A percentile compares a stretch with the other conserved stretches of the same genome.
Conservation (phyloP, 2,888 invertebrate genomes). For the Leptinotarsa rubiginosa region DNA sequence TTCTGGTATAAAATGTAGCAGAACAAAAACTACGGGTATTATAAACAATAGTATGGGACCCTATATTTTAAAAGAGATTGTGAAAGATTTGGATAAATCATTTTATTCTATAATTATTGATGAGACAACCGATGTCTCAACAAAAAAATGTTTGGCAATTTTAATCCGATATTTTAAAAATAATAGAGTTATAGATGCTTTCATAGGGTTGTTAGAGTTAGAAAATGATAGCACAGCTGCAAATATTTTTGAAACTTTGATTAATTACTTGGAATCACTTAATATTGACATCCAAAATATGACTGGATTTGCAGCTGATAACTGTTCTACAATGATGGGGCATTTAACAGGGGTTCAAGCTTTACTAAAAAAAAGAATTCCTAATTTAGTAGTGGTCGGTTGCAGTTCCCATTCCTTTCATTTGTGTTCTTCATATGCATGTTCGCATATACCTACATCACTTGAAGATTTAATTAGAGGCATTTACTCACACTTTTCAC, state of each 20-base stretch:
- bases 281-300: constrained; percentile 35
- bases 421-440: constrained; percentile 35
- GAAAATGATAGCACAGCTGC: too few species aligned
- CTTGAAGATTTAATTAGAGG: constrained; percentile 34
- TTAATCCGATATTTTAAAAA: constrained; percentile 37
- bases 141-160: constrained; percentile 40
- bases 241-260: too few species aligned
- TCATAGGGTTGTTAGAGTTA: constrained; percentile 7
- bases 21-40: too few species aligned
- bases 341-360: constrained; percentile 41
- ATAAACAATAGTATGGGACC: too few species aligned
- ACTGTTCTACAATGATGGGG: constrained; percentile 41
- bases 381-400: constrained; percentile 33
- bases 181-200: constrained; percentile 29
- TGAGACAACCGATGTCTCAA: constrained; percentile 39
- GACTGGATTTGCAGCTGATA: constrained; percentile 40
- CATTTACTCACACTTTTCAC: constrained; percentile 32
- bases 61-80: constrained; percentile 6
- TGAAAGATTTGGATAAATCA: constrained; percentile 26
- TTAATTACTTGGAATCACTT: too few species aligned
- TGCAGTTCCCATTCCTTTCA: constrained; percentile 36
- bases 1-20: too few species aligned
- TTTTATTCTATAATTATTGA: constrained; percentile 40
- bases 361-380: constrained; percentile 31
- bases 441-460: constrained; percentile 27